phyloP scores from a whole-genome alignment of 2,113 vertebrate genomes.

The Cromileptes altivelis region DNA sequence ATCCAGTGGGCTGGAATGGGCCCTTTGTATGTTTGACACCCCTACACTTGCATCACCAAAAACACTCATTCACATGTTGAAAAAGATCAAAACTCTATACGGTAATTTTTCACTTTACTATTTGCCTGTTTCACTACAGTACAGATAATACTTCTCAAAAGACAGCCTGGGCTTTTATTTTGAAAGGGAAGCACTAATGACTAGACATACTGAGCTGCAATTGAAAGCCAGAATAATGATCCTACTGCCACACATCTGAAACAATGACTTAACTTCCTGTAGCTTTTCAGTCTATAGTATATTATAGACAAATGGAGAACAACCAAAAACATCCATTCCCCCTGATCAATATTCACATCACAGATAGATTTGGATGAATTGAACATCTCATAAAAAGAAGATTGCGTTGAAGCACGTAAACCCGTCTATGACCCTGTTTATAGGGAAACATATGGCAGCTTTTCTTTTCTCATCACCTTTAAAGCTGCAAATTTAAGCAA shows the following conservation, averaged over 20 bases:
- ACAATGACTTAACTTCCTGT: conserved; percentile 17
- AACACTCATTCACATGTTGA: background rate
- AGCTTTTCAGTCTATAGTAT: conserved; percentile 2
- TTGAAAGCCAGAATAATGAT: conserved; percentile 14
- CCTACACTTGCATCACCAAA: background rate
- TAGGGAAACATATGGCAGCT: background rate
- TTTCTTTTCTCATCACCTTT: background rate
- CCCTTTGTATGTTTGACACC: too few relatives aligned
- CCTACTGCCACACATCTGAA: conserved; percentile 3
- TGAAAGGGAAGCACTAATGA: background rate
- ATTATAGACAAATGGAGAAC: conserved; percentile 16
- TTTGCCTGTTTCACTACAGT: background rate
- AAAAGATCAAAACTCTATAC: background rate
- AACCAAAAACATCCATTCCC: conserved; percentile 38
- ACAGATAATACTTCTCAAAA: background rate
- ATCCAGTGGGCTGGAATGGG: too few relatives aligned
- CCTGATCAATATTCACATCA: conserved; percentile 54
- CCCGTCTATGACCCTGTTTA: background rate
- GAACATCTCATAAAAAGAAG: conserved; percentile 41
- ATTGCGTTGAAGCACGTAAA: background rate
- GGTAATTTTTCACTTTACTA: too few relatives aligned
- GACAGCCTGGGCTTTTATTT: background rate
- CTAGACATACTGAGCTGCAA: background rate
- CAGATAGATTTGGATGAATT: conserved; percentile 29
- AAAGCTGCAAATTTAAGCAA: background rate